Conservation (phyloP, 1,140 invertebrate species). For the Lerema accius region DNA sequence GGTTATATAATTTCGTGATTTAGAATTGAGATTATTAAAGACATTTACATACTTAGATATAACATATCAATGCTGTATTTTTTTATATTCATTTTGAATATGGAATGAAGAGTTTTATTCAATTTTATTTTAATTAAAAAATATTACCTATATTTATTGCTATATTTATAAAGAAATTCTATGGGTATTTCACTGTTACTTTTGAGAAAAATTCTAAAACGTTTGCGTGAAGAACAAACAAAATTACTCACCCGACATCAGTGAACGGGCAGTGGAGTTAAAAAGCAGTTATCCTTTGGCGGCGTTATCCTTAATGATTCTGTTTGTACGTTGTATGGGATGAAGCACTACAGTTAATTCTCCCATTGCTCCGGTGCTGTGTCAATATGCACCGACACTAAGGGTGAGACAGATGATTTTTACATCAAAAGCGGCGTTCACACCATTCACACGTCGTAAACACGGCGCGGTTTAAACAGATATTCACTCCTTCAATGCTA, state of each 20-base stretch:
- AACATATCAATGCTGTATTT: too few species aligned
- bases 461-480: slow-evolving; percentile 48
- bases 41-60: too few species aligned
- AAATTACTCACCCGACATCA: not conserved
- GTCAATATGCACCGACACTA: slow-evolving; percentile 65
- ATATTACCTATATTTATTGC: too few species aligned
- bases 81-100: too few species aligned
- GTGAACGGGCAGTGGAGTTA: not conserved
- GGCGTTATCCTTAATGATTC: slow-evolving; percentile 27
- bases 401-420: slow-evolving; percentile 65
- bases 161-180: too few species aligned
- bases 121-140: too few species aligned
- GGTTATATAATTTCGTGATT: too few species aligned
- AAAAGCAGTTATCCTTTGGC: slow-evolving; percentile 25
- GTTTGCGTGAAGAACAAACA: not conserved
- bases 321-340: slow-evolving; percentile 31
- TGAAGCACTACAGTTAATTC: slow-evolving; percentile 45
- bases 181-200: too few species aligned
- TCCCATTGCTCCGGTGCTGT: slow-evolving; percentile 44
- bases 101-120: too few species aligned
- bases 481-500: slow-evolving; percentile 34
- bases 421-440: slow-evolving; percentile 79
- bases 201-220: too few species aligned
- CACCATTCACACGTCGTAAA: slow-evolving; percentile 63
- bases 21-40: too few species aligned